These are phyloP conservation scores for Dasyprocta punctata DNA, from an alignment of 2,113 vertebrate genomes.

Conservation along the genomic window DNA sequence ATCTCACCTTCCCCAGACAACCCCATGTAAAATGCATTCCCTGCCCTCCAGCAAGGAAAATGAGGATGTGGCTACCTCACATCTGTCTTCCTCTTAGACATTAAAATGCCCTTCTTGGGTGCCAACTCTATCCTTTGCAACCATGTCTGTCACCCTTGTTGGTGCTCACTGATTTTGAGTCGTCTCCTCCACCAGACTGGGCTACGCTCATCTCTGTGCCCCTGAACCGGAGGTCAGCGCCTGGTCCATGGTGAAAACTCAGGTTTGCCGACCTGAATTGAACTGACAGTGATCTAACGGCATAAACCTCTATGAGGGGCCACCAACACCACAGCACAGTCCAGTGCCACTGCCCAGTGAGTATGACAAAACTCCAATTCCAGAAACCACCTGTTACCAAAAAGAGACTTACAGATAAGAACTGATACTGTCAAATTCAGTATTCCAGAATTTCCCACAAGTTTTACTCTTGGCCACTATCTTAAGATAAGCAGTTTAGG, in stretches of 20 bases:
- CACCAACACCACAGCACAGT: background rate
- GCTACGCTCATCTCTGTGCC: background rate
- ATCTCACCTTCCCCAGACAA: background rate
- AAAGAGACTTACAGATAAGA: background rate
- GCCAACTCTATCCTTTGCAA: background rate
- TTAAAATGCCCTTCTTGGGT: background rate
- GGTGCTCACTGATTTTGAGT: background rate
- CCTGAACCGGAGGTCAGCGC: background rate
- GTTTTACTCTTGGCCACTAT: slow-evolving; percentile 6
- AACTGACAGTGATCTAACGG: background rate
- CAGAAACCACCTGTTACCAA: slow-evolving; percentile 33
- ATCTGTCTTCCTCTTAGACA: background rate
- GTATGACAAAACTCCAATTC: slow-evolving; percentile 4
- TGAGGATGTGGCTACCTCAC: background rate
- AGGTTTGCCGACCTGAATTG: background rate
- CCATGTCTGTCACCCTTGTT: background rate
- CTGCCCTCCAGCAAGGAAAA: background rate
- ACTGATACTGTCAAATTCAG: slow-evolving; percentile 18
- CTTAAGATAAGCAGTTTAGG: background rate
- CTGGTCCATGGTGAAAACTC: background rate
- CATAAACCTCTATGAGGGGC: background rate
- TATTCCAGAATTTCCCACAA: background rate
- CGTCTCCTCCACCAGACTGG: background rate
- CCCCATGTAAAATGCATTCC: background rate
- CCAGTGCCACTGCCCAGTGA: background rate